These are phyloP conservation scores for Formica exsecta DNA, from an alignment of 1,140 invertebrate species.

Conservation along the genomic window DNA sequence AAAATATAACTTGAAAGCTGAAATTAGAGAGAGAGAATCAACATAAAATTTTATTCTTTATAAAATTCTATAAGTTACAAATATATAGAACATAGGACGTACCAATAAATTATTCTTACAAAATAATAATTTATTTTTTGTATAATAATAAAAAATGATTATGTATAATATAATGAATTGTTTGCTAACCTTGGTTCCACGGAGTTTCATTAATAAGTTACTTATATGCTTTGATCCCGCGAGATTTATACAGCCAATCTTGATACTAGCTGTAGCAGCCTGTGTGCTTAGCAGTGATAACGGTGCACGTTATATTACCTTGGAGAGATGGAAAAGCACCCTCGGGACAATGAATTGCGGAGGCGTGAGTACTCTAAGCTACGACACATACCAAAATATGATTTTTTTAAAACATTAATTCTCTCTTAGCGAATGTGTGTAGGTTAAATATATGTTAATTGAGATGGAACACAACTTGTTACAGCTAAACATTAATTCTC, in stretches of 20 bases:
- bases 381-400: background rate
- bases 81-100: background rate
- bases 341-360: constrained; percentile 6
- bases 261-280: background rate
- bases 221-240: too few species aligned
- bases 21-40: too few species aligned
- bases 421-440: background rate
- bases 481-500: background rate
- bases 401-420: constrained; percentile 6
- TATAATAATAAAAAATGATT: background rate
- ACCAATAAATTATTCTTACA: background rate
- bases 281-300: constrained; percentile 18
- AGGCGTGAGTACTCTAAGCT: background rate
- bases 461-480: background rate
- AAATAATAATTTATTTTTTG: constrained; percentile 1
- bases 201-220: constrained; percentile 29
- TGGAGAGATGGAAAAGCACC: constrained; percentile 22
- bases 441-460: background rate
- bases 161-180: background rate
- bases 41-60: background rate
- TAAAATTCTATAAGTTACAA: background rate
- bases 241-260: constrained; percentile 24
- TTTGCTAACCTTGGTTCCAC: background rate
- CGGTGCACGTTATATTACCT: constrained; percentile 16
- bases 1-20: background rate